A percentile compares a stretch with the other conserved stretches of the same genome.
phyloP scores from a whole-genome alignment of 2,888 invertebrate genomes.

The Rhynchonema sp. region DNA sequence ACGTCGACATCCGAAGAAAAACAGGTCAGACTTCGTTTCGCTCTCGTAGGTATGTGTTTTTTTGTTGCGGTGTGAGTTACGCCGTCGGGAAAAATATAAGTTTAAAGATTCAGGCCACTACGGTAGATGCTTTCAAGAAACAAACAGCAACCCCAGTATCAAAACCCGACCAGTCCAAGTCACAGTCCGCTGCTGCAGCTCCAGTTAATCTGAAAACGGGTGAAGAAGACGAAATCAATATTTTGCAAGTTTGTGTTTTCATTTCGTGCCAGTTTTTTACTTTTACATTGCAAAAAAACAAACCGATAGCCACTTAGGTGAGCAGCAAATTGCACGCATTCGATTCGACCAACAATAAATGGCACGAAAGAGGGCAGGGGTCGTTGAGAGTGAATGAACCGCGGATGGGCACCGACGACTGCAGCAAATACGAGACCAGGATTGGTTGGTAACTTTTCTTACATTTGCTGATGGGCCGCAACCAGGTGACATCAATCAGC shows the following conservation, averaged over 20 bases:
- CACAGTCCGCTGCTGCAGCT: neutral
- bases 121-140: neutral
- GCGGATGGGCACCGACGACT: neutral
- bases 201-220: neutral
- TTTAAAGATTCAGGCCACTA: neutral
- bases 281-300: neutral
- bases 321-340: constrained; percentile 22
- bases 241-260: neutral
- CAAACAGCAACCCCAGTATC: too few relatives aligned
- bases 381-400: neutral
- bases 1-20: too few relatives aligned
- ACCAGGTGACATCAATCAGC: too few relatives aligned
- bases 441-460: neutral
- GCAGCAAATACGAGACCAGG: neutral
- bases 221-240: neutral
- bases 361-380: constrained; percentile 1
- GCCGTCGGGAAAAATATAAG: neutral
- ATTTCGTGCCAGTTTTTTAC: neutral
- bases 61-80: too few relatives aligned
- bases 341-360: neutral
- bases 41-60: too few relatives aligned
- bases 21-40: too few relatives aligned
- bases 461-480: too few relatives aligned
- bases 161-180: too few relatives aligned
- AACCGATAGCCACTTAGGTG: neutral